Conservation (phyloP, 2,888 invertebrate species). For the Malthinus seriepunctatus region DNA sequence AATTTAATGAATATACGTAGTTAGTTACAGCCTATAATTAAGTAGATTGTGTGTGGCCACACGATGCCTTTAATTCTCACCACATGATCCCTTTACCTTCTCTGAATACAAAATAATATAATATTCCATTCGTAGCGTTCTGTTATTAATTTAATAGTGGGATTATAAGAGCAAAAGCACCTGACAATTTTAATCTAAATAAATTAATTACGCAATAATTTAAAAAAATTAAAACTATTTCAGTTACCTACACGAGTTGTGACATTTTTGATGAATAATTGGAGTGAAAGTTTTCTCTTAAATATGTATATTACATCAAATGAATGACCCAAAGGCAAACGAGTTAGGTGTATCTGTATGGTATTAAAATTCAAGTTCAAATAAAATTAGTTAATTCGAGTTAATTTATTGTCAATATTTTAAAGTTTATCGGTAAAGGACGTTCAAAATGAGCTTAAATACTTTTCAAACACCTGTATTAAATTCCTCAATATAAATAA, state of each 20-base stretch:
- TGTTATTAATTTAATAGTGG: no score
- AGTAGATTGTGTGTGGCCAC: conserved; percentile 26
- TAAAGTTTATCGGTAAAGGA: conserved; percentile 43
- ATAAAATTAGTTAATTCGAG: conserved; percentile 43
- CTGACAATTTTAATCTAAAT: neutral
- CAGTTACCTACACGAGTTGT: no score
- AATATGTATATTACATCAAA: conserved; percentile 22
- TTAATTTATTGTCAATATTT: conserved; percentile 40
- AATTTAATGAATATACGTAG: conserved; percentile 18
- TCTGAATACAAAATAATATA: no score
- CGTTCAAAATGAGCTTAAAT: conserved; percentile 42
- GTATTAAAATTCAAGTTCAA: conserved; percentile 33
- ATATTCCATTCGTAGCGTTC: no score
- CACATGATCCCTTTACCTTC: conserved; percentile 14
- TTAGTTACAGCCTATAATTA: conserved; percentile 27
- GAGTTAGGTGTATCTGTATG: conserved; percentile 37
- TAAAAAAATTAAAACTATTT: no score
- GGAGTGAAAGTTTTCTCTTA: conserved; percentile 30
- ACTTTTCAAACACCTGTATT: conserved; percentile 38
- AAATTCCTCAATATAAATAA: conserved; percentile 27
- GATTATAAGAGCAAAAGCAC: no score
- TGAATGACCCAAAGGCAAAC: conserved; percentile 28
- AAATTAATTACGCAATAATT: neutral
- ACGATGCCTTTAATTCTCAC: conserved; percentile 21
- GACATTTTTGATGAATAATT: conserved; percentile 7